Conservation (phyloP, 2,888 invertebrate species). For the Drosophila koepferae region DNA sequence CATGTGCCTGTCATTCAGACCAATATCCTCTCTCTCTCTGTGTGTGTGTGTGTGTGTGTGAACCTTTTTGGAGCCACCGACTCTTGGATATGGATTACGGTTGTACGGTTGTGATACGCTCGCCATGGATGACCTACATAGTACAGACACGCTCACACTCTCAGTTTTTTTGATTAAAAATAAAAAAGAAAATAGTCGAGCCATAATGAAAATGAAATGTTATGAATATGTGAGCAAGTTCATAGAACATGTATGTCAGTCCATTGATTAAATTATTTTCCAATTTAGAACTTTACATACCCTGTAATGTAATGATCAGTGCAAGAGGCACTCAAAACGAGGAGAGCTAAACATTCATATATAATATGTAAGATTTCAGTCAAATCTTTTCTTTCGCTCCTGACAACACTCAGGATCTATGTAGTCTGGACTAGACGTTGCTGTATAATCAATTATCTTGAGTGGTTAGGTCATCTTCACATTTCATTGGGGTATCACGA, state of each 20-base stretch:
- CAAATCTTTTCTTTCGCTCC: background rate
- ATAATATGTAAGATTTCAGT: background rate
- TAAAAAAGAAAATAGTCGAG: constrained; percentile 33
- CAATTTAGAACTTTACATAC: constrained; percentile 48
- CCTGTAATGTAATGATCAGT: background rate
- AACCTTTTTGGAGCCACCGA: constrained; percentile 58
- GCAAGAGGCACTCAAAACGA: background rate
- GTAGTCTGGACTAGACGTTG: too few relatives aligned
- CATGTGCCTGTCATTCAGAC: constrained; percentile 35
- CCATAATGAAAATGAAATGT: constrained; percentile 31
- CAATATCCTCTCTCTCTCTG: background rate
- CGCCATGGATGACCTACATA: constrained; percentile 73
- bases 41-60: constrained; percentile 25
- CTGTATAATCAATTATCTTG: background rate
- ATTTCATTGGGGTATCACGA: constrained; percentile 5
- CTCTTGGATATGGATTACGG: constrained; percentile 52
- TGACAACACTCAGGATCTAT: background rate
- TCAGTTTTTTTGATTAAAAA: constrained; percentile 69
- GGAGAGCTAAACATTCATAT: too few relatives aligned
- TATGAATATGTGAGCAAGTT: constrained; percentile 42
- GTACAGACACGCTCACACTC: constrained; percentile 14
- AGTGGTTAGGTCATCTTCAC: background rate
- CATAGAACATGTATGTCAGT: constrained; percentile 22
- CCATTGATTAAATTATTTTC: constrained; percentile 70
- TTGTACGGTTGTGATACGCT: constrained; percentile 52